Conservation (phyloP, 2,888 invertebrate species). For the Ochropleura leucogaster region DNA sequence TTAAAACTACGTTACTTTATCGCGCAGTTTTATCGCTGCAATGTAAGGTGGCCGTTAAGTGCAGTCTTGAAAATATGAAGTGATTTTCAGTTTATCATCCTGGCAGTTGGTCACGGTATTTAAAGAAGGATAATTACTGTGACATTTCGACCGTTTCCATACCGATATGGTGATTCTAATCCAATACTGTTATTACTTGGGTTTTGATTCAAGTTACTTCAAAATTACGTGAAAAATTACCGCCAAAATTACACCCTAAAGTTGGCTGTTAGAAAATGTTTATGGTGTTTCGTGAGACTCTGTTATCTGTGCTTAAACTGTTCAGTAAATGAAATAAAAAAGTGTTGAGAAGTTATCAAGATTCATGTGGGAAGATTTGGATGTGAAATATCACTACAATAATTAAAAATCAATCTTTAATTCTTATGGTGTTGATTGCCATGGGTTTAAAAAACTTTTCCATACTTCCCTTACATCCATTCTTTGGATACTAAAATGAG, state of each 20-base stretch:
- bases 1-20: slow-evolving; percentile 21
- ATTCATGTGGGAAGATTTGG: neutral
- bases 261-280: neutral
- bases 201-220: neutral
- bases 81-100: neutral
- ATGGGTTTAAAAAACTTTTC: too few relatives aligned
- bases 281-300: neutral
- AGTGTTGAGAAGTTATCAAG: neutral
- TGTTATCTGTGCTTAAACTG: neutral
- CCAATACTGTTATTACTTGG: neutral
- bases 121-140: neutral
- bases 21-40: slow-evolving; percentile 30
- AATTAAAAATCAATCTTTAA: neutral
- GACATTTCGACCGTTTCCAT: neutral
- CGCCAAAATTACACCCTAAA: neutral
- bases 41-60: slow-evolving; percentile 17
- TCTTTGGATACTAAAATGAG: neutral
- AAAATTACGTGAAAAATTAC: neutral
- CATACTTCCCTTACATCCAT: neutral
- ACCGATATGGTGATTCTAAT: neutral
- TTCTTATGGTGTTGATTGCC: neutral
- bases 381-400: neutral
- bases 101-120: neutral
- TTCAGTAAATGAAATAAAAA: neutral
- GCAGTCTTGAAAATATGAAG: slow-evolving; percentile 5